Evolutionary conservation across 2,113 vertebrate genomes (phyloP), one percentile per base, ranked within the genome.

Genomic region (Etheostoma cragini): DNA sequence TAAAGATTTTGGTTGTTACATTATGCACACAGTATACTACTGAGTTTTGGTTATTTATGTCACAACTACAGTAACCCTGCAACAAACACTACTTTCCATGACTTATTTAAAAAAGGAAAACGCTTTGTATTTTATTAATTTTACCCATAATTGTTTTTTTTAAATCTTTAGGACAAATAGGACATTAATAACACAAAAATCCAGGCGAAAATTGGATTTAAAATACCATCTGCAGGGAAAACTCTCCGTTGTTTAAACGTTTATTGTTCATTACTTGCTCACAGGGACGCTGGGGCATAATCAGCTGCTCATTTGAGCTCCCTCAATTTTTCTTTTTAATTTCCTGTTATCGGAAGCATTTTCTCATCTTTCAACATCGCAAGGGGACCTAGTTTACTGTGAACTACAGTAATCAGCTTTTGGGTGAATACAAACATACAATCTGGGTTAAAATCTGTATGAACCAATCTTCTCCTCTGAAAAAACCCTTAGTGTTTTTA

Each of bases 221-320:
- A 76, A 76, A 57, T 64, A 49, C 19, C 0, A 6, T 16, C 22
- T 14, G 10, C 38, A n/a, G 13, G 1, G 50, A 11, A n/a, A 54
- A 54, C 26, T 42, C 6, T 17, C 10, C 72, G 16, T 35, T 72
- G 17, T 77, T 68, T 16, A 21, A 65, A 19, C 1, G 3, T 50
- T 52, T 16, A 3, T 22, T 68, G 38, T 67, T 61, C 38, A 45
- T 77, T 68, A 50, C 56, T 45, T 50, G 1, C 53, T 70, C 5
- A 67, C 17, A 72, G 2, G 15, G 56, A 68, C n/a, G 5, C 68
- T 66, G 66, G 47, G 72, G 61, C 57, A 68, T 58, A 83, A 72
- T 76, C 57, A 63, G 42, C 45, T 22, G 21, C 77, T 64, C 21
- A 42, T 56, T 67, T 76, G 19, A 2, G 24, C 76, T 64, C 11